Evolutionary conservation across 2,888 invertebrate genomes (phyloP).

Genomic region (Torymus auratus): DNA sequence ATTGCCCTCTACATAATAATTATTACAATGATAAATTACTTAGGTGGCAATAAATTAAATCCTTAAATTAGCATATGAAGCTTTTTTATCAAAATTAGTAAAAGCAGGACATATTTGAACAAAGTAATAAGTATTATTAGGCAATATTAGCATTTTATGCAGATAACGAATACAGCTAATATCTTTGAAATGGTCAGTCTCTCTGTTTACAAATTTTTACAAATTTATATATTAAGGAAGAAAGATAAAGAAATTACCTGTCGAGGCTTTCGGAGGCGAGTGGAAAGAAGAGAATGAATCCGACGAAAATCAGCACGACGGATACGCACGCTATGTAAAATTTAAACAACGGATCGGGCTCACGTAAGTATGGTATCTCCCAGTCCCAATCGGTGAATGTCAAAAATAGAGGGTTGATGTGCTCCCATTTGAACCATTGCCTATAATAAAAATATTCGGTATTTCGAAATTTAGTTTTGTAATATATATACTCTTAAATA

Average conservation of each 20-base stretch:
- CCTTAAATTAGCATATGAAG: too few species aligned
- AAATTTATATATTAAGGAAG: too few species aligned
- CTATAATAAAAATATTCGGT: conserved; percentile 72
- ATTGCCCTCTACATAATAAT: too few species aligned
- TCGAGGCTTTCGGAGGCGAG: conserved; percentile 74
- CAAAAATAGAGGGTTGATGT: conserved; percentile 81
- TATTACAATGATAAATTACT: too few species aligned
- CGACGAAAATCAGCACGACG: conserved; percentile 80
- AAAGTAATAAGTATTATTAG: too few species aligned
- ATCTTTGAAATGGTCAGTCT: too few species aligned
- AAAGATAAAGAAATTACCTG: background rate
- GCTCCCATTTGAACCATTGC: conserved; percentile 82
- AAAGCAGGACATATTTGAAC: too few species aligned
- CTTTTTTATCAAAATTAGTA: too few species aligned
- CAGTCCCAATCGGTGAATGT: conserved; percentile 81
- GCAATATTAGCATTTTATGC: too few species aligned
- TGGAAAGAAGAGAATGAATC: conserved; percentile 80
- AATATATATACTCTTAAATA: background rate
- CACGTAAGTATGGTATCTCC: conserved; percentile 85
- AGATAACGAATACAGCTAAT: too few species aligned
- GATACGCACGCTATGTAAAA: conserved; percentile 84
- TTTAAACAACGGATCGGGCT: conserved; percentile 91
- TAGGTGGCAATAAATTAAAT: too few species aligned
- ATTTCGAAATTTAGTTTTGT: background rate
- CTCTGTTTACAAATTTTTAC: too few species aligned